Conservation (phyloP, 2,888 invertebrate species). For the Sminthurinus aureus region DNA sequence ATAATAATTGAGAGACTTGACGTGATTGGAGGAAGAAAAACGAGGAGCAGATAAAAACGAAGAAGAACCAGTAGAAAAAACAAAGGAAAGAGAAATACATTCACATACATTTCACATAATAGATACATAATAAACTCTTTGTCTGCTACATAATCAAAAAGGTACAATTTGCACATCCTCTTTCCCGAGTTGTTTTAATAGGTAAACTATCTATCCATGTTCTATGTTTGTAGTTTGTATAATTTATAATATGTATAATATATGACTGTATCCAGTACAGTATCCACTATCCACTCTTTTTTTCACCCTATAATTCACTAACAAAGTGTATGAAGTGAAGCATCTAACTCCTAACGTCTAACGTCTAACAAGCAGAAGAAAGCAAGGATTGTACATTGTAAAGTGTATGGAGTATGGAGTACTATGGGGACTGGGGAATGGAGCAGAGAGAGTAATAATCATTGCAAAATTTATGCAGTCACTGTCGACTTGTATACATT, state of each 20-base stretch:
- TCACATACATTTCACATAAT: not conserved
- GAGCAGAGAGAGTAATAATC: not conserved
- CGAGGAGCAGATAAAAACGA: not conserved
- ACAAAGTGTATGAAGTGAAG: too few species aligned
- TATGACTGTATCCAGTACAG: not conserved
- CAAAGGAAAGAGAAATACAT: not conserved
- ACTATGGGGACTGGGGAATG: not conserved
- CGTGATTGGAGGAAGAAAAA: not conserved
- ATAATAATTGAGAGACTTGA: not conserved
- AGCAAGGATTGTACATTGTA: not conserved
- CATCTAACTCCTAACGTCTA: not conserved
- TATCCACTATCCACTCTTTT: not conserved
- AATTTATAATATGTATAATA: not conserved
- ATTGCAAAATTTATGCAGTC: conserved; percentile 20
- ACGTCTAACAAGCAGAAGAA: not conserved
- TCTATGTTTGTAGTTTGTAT: not conserved
- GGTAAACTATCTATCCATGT: not conserved
- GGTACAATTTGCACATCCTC: too few species aligned
- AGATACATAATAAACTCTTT: not conserved
- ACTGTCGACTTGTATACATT: not conserved
- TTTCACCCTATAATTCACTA: not conserved
- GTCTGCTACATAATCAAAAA: not conserved
- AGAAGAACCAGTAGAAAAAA: not conserved
- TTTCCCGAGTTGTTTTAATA: too few species aligned
- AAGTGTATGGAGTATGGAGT: not conserved